Evolutionary conservation across 2,888 invertebrate genomes (phyloP), one percentile per base, ranked within the genome.

Genomic region (Minunthozetes semirufus): DNA sequence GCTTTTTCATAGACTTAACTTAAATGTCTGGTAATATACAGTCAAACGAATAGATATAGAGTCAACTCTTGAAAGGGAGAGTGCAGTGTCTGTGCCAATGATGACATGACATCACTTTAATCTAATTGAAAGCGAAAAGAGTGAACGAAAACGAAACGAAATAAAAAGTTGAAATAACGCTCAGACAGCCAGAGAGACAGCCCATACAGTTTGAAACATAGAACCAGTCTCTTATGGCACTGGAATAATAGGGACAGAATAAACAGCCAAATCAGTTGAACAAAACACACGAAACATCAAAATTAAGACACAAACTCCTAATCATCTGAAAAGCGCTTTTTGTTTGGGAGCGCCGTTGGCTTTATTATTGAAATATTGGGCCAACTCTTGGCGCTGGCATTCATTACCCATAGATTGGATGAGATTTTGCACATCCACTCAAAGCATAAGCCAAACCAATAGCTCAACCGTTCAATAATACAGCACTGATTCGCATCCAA

Each of bases 81-180:
- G 22, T 56, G 56, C 19, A 11, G 56, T 56, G 56, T 56, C 25
- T 56, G 25, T 56, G 25, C 61, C 61, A 63, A 63, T 63, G 61
- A 63, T 9, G 61, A 63, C 61, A 63, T 63, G 61, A 63, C 61
- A 63, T 63, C 61, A 63, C 29, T 29, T 25, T 63, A 63, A 63
- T 63, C 61, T 63, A 63, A 63, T 63, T 63, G 61, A 63, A 63
- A 29, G 6, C 19, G 61, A 63, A 29, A 63, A n/a, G 13, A n/a
- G 15, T 29, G 15, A 17, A 13, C 19, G 61, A 29, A 15, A 56
- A 11, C 56, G 56, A 56, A 56, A 56, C 56, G 56, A 63, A 29
- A 63, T 63, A 63, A 29, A 63, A 63, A 63, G 61, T 63, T 22
- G 61, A 63, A 63, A 63, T 48, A 3, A 3, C 3, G 48, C 11